Base-by-base conservation (phyloP, 2,888 invertebrate species). In the Trichogramma evanescens region DNA sequence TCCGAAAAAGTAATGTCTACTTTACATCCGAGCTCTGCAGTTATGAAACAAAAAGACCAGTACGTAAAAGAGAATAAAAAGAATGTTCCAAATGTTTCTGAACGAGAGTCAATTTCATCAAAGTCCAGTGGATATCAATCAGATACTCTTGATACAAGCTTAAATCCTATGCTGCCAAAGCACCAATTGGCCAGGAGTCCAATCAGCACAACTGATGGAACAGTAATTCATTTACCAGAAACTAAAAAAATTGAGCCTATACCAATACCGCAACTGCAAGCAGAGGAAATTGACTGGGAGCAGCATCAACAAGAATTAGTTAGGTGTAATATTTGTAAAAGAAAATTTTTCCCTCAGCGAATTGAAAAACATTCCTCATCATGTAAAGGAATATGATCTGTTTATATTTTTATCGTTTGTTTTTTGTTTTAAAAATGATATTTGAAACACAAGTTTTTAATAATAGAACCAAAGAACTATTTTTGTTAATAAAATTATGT, bases 121-220 rank as follows among this genome's bases (percentile, higher is more conserved):
- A 26, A 26, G 26, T 26, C 26, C 26, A 26, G 26, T 26, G 26
- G 26, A 26, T 26, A 26, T 2, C 26, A 26, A 26, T 26, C 26
- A 26, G 26, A 26, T 26, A 26, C 26, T 26, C 26, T 26, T 26
- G 58, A 65, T 42, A 54, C 63, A 42, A 59, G 58, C 45, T 66
- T 67, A 26, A 59, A 74, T 61, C 74, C 73, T 5, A 74, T 72
- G 71, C 67, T 68, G 50, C 73, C 74, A 0, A 70, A 66, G 40
- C 62, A 61, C 13, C 67, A 73, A 46, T 41, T 74, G 38, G 58
- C 63, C 39, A 67, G 72, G 50, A 74, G 71, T 61, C 73, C 73
- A 5, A 56, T 68, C 6, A 42, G 48, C 13, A 7, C 49, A 40
- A 39, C 50, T 4, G 26, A 26, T 26, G 49, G 26, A 58, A 50